Evolutionary conservation across 2,113 vertebrate genomes (phyloP).

Genomic region (Mastomys natalensis): DNA sequence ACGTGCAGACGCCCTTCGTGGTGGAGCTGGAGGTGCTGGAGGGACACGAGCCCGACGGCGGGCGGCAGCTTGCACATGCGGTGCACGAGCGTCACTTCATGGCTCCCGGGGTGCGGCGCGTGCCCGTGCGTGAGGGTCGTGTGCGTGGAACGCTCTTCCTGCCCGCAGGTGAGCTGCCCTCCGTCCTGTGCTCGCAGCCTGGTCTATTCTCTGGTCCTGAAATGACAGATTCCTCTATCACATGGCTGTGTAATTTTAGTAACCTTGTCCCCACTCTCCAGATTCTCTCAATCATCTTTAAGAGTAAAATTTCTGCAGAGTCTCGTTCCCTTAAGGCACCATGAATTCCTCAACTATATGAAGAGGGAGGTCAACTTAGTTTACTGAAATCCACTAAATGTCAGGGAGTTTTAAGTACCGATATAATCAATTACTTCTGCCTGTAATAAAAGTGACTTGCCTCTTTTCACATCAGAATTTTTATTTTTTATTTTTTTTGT

Average conservation of each 20-base stretch:
- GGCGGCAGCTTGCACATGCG: constrained; percentile 8
- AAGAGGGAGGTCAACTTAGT: neutral
- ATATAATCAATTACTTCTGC: neutral
- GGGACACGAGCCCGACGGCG: constrained; percentile 72
- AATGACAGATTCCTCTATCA: neutral
- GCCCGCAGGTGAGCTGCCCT: constrained; percentile 40
- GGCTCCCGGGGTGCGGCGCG: constrained; percentile 83
- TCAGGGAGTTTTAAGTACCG: neutral
- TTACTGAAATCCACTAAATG: neutral
- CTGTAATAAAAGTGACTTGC: neutral
- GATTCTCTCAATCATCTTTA: neutral
- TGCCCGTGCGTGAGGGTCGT: constrained; percentile 78
- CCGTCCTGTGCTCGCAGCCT: neutral
- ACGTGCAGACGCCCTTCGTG: constrained; percentile 84
- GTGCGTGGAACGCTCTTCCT: neutral
- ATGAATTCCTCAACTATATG: neutral
- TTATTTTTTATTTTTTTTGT: too few relatives aligned
- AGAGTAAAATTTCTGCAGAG: neutral
- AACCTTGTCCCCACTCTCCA: neutral
- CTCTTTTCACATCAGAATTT: neutral
- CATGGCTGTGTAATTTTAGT: neutral
- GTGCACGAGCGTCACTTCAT: constrained; percentile 85
- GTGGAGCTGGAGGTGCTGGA: constrained; percentile 85
- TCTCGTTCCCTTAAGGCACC: neutral
- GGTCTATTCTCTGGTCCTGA: neutral